Conservation (phyloP, 2,888 invertebrate species). For the Halictus quadricinctus region DNA sequence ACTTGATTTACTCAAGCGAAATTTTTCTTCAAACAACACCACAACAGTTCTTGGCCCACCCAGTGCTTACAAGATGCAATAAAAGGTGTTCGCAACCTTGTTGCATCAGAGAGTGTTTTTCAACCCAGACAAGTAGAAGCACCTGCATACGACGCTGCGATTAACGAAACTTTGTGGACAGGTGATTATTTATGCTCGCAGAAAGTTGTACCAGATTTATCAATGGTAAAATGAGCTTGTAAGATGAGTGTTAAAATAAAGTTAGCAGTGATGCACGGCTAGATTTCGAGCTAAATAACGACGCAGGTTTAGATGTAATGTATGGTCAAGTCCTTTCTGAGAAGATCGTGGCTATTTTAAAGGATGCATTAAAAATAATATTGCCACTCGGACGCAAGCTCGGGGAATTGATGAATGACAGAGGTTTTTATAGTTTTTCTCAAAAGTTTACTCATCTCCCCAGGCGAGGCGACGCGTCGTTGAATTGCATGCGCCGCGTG, state of each 20-base stretch:
- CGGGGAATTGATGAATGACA: not conserved
- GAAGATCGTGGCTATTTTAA: not conserved
- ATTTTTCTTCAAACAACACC: not conserved
- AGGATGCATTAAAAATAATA: not conserved
- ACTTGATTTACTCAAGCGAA: not conserved
- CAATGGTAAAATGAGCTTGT: not conserved
- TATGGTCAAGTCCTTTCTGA: not conserved
- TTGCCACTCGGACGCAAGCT: not conserved
- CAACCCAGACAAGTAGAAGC: not conserved
- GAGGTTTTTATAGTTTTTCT: not conserved
- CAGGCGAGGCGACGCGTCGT: not conserved
- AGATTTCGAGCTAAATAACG: not conserved
- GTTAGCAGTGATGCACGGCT: not conserved
- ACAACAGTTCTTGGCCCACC: not conserved
- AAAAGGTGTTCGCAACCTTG: not conserved
- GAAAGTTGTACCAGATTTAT: not conserved
- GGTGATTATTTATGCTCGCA: not conserved
- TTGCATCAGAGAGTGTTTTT: not conserved
- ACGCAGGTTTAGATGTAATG: not conserved
- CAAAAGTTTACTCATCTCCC: slow-evolving; percentile 7
- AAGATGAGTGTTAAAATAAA: not conserved
- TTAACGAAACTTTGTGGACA: not conserved
- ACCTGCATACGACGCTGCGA: not conserved
- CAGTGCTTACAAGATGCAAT: not conserved
- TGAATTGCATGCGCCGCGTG: not conserved